Evolutionary conservation across 2,113 vertebrate genomes (phyloP).

Genomic region (Bubalus kerabau): DNA sequence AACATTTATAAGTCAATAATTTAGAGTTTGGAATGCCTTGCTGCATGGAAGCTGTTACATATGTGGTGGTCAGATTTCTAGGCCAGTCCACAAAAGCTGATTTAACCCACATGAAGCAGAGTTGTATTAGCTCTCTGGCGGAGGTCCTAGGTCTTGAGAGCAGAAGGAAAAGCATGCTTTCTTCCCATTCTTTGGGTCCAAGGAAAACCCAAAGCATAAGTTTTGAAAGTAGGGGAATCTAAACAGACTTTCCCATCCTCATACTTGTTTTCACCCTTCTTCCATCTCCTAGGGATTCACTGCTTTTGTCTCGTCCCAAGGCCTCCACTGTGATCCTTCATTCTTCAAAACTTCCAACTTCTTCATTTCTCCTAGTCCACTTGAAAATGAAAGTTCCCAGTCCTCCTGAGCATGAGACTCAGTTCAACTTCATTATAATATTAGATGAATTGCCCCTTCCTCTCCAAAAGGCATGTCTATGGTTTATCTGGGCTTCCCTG

Average conservation of each 20-base stretch:
- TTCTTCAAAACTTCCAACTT: background rate
- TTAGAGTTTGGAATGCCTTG: background rate
- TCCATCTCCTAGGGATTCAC: background rate
- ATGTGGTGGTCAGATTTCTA: background rate
- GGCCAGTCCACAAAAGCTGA: background rate
- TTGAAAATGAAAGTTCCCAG: background rate
- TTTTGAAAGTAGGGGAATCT: background rate
- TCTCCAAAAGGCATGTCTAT: background rate
- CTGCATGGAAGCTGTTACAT: background rate
- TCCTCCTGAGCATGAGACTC: background rate
- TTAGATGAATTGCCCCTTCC: background rate
- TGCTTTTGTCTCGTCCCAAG: conserved; percentile 30
- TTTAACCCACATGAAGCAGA: background rate
- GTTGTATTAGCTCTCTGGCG: background rate
- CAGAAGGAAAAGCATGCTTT: background rate
- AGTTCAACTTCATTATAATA: background rate
- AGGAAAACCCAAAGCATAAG: background rate
- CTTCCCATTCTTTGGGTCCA: background rate
- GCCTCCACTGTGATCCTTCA: background rate
- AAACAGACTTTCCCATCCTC: background rate
- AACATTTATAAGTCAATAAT: conserved; percentile 8
- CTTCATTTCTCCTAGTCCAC: background rate
- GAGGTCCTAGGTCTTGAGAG: background rate
- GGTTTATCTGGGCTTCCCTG: background rate
- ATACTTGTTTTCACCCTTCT: background rate